These are phyloP conservation scores for Microdon myrmicae DNA, from an alignment of 2,888 invertebrate genomes.

Conservation along the genomic window DNA sequence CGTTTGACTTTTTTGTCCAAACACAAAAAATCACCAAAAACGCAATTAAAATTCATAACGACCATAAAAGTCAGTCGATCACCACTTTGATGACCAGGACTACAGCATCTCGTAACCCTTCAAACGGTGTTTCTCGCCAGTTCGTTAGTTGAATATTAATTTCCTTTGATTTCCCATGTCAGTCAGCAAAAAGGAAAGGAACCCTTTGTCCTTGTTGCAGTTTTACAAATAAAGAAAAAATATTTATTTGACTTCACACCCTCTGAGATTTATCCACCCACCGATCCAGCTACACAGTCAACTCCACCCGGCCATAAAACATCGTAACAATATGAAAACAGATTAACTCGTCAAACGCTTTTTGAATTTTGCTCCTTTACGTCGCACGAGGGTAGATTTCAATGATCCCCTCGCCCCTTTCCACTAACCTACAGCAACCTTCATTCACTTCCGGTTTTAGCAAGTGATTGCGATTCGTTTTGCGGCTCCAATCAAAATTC, in stretches of 20 bases:
- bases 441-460: constrained; percentile 23
- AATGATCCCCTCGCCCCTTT: no score
- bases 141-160: constrained; percentile 41
- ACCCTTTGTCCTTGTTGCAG: no score
- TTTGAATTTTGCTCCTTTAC: constrained; percentile 45
- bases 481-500: constrained; percentile 52
- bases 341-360: constrained; percentile 55
- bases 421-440: no score
- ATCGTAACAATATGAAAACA: constrained; percentile 53
- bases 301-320: constrained; percentile 36
- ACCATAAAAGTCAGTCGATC: constrained; percentile 50
- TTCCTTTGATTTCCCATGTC: constrained; percentile 49
- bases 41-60: constrained; percentile 52
- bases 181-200: constrained; percentile 31
- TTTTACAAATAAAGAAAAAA: constrained; percentile 34
- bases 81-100: constrained; percentile 24
- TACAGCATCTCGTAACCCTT: constrained; percentile 39
- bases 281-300: background rate
- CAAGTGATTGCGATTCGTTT: constrained; percentile 50
- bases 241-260: constrained; percentile 45
- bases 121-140: constrained; percentile 47
- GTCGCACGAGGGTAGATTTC: constrained; percentile 17
- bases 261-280: constrained; percentile 30
- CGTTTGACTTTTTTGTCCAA: background rate
- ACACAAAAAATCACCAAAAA: background rate